Evolutionary conservation across 2,113 vertebrate species (phyloP).

Genomic region (Prinia subflava): DNA sequence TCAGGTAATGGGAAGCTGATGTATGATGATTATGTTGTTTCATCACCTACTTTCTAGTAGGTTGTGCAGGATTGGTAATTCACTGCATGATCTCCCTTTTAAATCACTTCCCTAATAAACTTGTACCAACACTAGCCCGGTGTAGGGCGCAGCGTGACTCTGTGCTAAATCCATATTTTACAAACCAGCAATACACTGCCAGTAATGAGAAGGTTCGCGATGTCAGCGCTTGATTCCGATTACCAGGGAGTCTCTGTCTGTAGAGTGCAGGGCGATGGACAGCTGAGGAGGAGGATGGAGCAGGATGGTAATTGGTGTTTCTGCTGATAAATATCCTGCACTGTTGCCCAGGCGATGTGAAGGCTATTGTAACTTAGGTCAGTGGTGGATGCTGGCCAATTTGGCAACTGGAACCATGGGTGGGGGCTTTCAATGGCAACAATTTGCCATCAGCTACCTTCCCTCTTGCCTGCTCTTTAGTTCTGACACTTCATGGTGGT

Average conservation of each 20-base stretch:
- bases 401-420: background rate
- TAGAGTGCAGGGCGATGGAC: background rate
- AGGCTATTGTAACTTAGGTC: background rate
- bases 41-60: constrained; percentile 17
- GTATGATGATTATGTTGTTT: constrained; percentile 32
- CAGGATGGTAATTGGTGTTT: background rate
- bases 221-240: background rate
- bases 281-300: background rate
- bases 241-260: background rate
- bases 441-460: background rate
- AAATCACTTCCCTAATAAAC: constrained; percentile 64
- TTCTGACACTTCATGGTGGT: background rate
- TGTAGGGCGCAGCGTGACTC: constrained; percentile 29
- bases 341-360: background rate
- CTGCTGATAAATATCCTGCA: background rate
- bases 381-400: background rate
- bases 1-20: constrained; percentile 54
- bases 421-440: background rate
- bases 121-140: constrained; percentile 20
- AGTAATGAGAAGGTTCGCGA: constrained; percentile 23
- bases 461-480: background rate
- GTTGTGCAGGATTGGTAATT: constrained; percentile 20
- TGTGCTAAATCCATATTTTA: constrained; percentile 35
- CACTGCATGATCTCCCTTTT: constrained; percentile 16
- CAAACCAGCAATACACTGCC: constrained; percentile 13